Evolutionary conservation across 1,140 invertebrate species (phyloP), one percentile per base, ranked within the genome.

Genomic region (Diabrotica virgifera): DNA sequence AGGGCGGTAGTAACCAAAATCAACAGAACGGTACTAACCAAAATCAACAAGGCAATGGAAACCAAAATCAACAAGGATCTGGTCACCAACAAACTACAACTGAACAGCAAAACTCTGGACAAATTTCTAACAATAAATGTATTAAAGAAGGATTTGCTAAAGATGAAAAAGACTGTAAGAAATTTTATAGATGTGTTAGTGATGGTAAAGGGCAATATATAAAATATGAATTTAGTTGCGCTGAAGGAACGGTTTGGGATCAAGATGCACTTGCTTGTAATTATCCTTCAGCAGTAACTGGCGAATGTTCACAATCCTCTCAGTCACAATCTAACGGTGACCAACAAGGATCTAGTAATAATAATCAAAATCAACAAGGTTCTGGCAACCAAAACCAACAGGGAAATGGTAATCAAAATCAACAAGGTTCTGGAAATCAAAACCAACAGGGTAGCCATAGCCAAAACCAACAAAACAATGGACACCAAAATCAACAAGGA

Each of bases 121-220:
- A 24, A 24, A 24, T 24, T 24, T 24, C 24, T 24, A 24, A 24
- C 4, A 24, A 24, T 24, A 59, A 65, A 38, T 86, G 85, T 68
- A 71, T 54, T 55, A 62, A 75, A 59, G 87, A 89, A 80, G 90
- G 89, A 70, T 80, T 78, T 64, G 65, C 74, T 38, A 77, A 69
- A 38, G 83, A 84, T 78, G 78, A 76, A 24, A 76, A 78, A 52
- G 81, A 90, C 62, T 91, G 89, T 66, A 82, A 76, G 57, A 89
- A 88, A 65, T 90, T 90, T 72, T 88, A 89, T 66, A 82, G 87
- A 75, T 90, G 89, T 76, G 84, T 89, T 0, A 73, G 81, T 55
- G 78, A 85, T 63, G 84, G 83, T 0, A 72, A 80, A 38, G 82
- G 80, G 12, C 79, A 77, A 2, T 84, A 80, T 52, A 82, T 75